These are phyloP conservation scores for Phenganax subtilis DNA, from an alignment of 92 coral and sea anemone genomes.

Conservation along the genomic window DNA sequence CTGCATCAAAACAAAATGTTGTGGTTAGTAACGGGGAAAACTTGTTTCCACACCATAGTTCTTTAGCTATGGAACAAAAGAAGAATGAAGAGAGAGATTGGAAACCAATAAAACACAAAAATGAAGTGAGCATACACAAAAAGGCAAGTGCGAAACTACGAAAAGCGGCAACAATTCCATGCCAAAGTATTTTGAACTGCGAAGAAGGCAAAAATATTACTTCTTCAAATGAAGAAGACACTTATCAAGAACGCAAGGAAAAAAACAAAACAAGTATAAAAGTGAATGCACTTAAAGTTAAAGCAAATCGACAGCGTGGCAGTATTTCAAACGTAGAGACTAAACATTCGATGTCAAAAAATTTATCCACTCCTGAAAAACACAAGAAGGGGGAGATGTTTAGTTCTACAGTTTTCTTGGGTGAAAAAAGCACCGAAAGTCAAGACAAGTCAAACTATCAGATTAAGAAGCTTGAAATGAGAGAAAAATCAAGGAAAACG, in stretches of 20 bases:
- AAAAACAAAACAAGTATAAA: background rate
- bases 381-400: no score
- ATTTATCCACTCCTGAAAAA: no score
- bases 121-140: background rate
- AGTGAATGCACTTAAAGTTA: background rate
- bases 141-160: background rate
- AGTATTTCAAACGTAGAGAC: no score
- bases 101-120: background rate
- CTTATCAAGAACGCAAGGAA: background rate
- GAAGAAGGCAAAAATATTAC: no score
- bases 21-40: background rate
- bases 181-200: no score
- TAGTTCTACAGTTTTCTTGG: no score
- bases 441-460: background rate
- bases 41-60: background rate
- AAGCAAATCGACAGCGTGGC: no score
- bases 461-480: background rate
- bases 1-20: background rate
- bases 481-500: background rate
- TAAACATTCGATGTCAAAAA: no score
- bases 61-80: background rate
- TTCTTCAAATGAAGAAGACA: background rate
- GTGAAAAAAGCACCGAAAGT: constrained; percentile 1
- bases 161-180: background rate
- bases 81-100: background rate